Evolutionary conservation across 2,888 invertebrate genomes (phyloP).

Genomic region (Pimpla rufipes): DNA sequence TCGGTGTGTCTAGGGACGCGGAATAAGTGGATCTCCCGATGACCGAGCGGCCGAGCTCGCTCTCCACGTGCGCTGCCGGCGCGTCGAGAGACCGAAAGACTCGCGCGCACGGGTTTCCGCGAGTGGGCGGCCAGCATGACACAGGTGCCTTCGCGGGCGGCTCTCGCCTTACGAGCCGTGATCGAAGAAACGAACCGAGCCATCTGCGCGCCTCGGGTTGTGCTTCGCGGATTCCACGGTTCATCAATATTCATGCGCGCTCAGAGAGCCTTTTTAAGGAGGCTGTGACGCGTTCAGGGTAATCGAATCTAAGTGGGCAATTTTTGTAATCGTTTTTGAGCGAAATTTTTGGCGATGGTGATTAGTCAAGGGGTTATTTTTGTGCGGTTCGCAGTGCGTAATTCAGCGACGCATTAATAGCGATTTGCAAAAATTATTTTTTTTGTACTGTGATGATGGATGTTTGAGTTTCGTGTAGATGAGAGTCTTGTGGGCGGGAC

Average conservation of each 20-base stretch:
- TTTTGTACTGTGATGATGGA: too few relatives aligned
- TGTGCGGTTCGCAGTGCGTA: too few relatives aligned
- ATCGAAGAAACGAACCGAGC: slow-evolving; percentile 15
- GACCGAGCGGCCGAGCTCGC: slow-evolving; percentile 29
- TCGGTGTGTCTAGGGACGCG: slow-evolving; percentile 28
- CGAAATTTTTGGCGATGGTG: too few relatives aligned
- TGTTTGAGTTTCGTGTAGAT: too few relatives aligned
- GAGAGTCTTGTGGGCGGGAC: too few relatives aligned
- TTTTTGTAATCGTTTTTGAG: too few relatives aligned
- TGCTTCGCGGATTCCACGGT: slow-evolving; percentile 1
- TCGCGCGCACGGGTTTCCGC: slow-evolving; percentile 55
- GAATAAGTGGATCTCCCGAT: slow-evolving; percentile 66
- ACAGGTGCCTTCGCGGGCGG: slow-evolving; percentile 70
- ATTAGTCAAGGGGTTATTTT: too few relatives aligned
- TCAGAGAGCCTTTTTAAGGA: neutral
- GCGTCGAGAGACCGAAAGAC: slow-evolving; percentile 9
- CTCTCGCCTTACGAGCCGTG: slow-evolving; percentile 35
- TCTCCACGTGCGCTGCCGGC: slow-evolving; percentile 40
- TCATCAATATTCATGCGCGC: slow-evolving; percentile 23
- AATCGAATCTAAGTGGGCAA: too few relatives aligned
- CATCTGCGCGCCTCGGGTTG: neutral
- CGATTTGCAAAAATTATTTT: too few relatives aligned
- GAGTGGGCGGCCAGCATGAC: slow-evolving; percentile 62
- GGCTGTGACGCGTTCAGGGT: neutral
- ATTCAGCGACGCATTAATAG: too few relatives aligned